Evolutionary conservation across 2,797 vertebrate genomes (phyloP).

Genomic region (Eulemur coronatus): DNA sequence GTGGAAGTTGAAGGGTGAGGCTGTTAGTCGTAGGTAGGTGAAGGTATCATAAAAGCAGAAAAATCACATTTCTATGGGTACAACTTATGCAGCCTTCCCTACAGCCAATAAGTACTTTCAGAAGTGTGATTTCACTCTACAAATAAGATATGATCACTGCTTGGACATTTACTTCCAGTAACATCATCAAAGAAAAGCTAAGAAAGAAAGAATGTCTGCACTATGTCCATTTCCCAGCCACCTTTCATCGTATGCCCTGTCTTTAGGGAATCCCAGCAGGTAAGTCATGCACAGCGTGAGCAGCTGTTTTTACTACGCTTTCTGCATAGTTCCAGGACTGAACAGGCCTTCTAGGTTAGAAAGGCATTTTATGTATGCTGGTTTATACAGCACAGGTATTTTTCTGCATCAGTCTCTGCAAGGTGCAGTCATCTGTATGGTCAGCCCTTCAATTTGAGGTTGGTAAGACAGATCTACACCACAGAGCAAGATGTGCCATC

Average conservation of each 20-base stretch:
- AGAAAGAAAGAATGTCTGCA: neutral
- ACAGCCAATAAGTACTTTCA: neutral
- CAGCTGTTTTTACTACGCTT: neutral
- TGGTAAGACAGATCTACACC: neutral
- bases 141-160: neutral
- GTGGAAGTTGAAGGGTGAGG: too few relatives aligned
- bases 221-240: neutral
- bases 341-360: neutral
- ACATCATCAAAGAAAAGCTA: neutral
- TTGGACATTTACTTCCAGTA: neutral
- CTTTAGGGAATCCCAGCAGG: neutral
- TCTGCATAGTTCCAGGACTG: slow-evolving; percentile 1
- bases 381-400: neutral
- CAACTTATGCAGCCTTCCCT: neutral
- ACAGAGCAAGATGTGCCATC: neutral
- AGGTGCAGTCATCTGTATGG: neutral
- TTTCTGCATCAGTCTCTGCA: neutral
- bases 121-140: neutral
- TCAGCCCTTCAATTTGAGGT: neutral
- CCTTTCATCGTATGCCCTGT: neutral
- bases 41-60: neutral
- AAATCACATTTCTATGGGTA: neutral
- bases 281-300: neutral
- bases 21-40: neutral
- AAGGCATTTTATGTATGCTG: neutral